A percentile compares a stretch with the other conserved stretches of the same genome.
phyloP scores from a whole-genome alignment of 2,797 vertebrate genomes.

The Steatocranus sp. region DNA sequence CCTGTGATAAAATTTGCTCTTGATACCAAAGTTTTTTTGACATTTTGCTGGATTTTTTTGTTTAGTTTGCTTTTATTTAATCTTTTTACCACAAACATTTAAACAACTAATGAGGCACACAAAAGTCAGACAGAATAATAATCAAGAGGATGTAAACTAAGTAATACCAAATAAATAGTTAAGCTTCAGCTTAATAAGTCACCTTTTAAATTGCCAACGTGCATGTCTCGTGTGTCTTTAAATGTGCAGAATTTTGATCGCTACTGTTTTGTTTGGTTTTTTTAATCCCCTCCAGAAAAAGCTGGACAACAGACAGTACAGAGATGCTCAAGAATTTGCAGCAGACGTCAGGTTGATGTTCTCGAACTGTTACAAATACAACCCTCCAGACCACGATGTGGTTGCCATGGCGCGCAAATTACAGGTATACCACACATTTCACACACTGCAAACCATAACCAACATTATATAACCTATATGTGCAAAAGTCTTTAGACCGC shows the following conservation, averaged over 20 bases:
- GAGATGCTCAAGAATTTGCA: slow-evolving; percentile 88
- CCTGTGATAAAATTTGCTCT: not conserved
- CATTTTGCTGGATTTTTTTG: not conserved
- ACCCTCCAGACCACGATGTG: slow-evolving; percentile 92
- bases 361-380: slow-evolving; percentile 97
- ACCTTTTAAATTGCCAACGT: not conserved
- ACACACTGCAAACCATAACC: not conserved
- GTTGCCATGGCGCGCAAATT: slow-evolving; percentile 90
- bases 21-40: not conserved
- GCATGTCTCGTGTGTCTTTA: not conserved
- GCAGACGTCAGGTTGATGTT: slow-evolving; percentile 93
- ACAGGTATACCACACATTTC: slow-evolving; percentile 75
- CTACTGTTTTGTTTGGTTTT: not conserved
- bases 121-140: not conserved
- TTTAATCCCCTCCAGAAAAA: slow-evolving; percentile 75
- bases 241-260: not conserved
- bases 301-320: slow-evolving; percentile 85
- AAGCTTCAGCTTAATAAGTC: not conserved
- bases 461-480: not conserved
- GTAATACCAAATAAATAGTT: not conserved
- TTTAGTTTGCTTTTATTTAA: not conserved
- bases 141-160: not conserved
- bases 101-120: not conserved
- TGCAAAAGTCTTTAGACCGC: not conserved
- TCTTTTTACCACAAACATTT: not conserved